Conservation (phyloP, 1,140 invertebrate species). For the Apis mellifera region Amel_HAv3.1 CM009941.2:2402001-2402500, state of each 20-base stretch:
- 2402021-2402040: constrained; percentile 67
- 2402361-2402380: too few relatives aligned
- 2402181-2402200: background rate
- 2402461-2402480: too few relatives aligned
- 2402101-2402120: constrained; percentile 14
- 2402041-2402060: constrained; percentile 37
- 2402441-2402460: too few relatives aligned
- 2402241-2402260: background rate
- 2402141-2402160: background rate
- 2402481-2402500: too few relatives aligned
- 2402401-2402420: too few relatives aligned
- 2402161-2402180: too few relatives aligned
- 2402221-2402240: background rate
- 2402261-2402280: background rate
- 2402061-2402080: constrained; percentile 13
- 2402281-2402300: too few relatives aligned
- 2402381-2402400: too few relatives aligned
- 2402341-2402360: too few relatives aligned
- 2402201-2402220: constrained; percentile 3
- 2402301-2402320: too few relatives aligned
- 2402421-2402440: too few relatives aligned
- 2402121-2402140: constrained; percentile 16
- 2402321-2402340: too few relatives aligned
- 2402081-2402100: background rate
- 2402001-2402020: constrained; percentile 43